Conservation (phyloP, 1,140 invertebrate species). For the Chironomus striatipennis region DNA sequence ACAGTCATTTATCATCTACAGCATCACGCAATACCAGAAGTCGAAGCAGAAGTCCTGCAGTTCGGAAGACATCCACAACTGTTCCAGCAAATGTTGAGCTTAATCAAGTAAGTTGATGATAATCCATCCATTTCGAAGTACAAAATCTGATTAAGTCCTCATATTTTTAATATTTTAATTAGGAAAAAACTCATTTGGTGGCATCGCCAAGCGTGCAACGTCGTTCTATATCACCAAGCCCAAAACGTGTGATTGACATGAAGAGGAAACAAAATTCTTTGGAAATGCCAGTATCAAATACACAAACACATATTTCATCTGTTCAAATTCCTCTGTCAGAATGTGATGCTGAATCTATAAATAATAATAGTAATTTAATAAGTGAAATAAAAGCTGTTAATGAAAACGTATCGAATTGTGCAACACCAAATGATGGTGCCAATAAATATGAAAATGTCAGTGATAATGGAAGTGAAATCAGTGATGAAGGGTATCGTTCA, state of each 20-base stretch:
- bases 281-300: slow-evolving; percentile 28
- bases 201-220: slow-evolving; percentile 28
- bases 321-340: slow-evolving; percentile 34
- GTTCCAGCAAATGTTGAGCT: neutral
- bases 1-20: slow-evolving; percentile 24
- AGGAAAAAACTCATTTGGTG: neutral
- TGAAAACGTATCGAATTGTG: slow-evolving; percentile 30
- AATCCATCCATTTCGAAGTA: neutral
- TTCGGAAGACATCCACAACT: slow-evolving; percentile 29
- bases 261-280: slow-evolving; percentile 36
- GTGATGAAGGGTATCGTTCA: slow-evolving; percentile 78
- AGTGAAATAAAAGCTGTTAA: slow-evolving; percentile 27
- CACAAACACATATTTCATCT: slow-evolving; percentile 31
- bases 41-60: slow-evolving; percentile 26
- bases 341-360: slow-evolving; percentile 25
- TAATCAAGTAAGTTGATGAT: slow-evolving; percentile 3
- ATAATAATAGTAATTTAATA: slow-evolving; percentile 30
- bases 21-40: neutral
- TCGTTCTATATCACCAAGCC: slow-evolving; percentile 42
- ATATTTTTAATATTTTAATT: slow-evolving; percentile 10
- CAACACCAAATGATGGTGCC: slow-evolving; percentile 38
- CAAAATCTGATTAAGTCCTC: neutral
- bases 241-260: slow-evolving; percentile 35
- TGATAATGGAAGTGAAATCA: slow-evolving; percentile 77
- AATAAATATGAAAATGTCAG: slow-evolving; percentile 51